Evolutionary conservation across 2,113 vertebrate genomes (phyloP).

Genomic region (Crotalus horridus): DNA sequence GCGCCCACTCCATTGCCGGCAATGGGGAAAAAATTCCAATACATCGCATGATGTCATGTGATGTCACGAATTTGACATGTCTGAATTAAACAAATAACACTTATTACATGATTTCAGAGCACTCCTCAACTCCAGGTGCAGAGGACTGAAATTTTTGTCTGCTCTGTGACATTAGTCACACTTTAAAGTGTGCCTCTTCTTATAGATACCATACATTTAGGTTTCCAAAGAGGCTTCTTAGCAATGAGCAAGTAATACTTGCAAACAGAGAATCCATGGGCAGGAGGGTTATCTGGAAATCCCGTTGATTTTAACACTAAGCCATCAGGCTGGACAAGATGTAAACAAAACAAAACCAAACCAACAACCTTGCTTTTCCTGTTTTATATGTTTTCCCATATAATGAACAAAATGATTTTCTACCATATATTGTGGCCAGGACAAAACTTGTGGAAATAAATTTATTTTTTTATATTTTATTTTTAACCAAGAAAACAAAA

Average conservation of each 20-base stretch:
- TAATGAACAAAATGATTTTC: background rate
- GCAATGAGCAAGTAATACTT: background rate
- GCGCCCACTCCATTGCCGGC: too few relatives aligned
- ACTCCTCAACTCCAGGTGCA: background rate
- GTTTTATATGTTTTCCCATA: background rate
- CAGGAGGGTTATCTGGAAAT: background rate
- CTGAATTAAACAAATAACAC: background rate
- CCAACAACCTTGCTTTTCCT: background rate
- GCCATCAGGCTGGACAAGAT: background rate
- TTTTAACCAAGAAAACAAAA: too few relatives aligned
- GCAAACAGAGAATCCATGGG: background rate
- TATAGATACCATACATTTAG: slow-evolving; percentile 6
- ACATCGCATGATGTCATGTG: too few relatives aligned
- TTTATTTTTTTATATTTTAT: too few relatives aligned
- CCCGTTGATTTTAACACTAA: background rate
- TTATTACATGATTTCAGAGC: background rate
- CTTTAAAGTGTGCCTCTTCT: slow-evolving; percentile 19
- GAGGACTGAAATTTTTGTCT: slow-evolving; percentile 27
- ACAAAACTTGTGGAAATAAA: background rate
- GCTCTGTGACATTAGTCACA: background rate
- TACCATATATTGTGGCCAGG: background rate
- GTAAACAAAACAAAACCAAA: background rate
- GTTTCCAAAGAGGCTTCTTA: slow-evolving; percentile 41
- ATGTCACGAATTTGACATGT: too few relatives aligned
- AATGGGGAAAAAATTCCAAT: too few relatives aligned